Conservation (phyloP, 2,113 vertebrate genomes). For the Dasyurus viverrinus region DNA sequence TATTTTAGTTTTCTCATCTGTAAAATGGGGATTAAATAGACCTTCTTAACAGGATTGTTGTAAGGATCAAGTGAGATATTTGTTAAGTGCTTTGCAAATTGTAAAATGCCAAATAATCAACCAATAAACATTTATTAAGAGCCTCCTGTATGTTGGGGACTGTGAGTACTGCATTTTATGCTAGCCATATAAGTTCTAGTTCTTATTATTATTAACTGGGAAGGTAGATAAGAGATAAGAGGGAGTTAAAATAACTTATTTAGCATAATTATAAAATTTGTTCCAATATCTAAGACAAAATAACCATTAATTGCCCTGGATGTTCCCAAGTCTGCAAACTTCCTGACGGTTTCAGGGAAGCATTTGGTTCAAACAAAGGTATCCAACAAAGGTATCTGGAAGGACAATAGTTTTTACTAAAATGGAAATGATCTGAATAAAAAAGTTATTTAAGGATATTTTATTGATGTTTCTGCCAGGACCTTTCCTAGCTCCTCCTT, state of each 20-base stretch:
- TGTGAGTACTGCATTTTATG: neutral
- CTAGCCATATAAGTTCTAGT: too few relatives aligned
- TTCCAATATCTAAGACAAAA: neutral
- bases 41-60: neutral
- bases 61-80: neutral
- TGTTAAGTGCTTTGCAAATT: neutral
- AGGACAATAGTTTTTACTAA: constrained; percentile 59
- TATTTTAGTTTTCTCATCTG: neutral
- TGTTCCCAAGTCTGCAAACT: constrained; percentile 38
- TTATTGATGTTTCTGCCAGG: too few relatives aligned
- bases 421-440: constrained; percentile 63
- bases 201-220: neutral
- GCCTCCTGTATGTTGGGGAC: neutral
- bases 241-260: neutral
- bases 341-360: constrained; percentile 60
- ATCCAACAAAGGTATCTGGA: constrained; percentile 59
- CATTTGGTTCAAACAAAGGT: constrained; percentile 74
- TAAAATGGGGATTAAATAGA: neutral
- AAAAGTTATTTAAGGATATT: neutral
- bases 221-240: neutral
- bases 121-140: neutral
- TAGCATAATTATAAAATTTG: neutral
- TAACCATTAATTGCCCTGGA: constrained; percentile 38
- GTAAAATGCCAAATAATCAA: neutral
- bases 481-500: too few relatives aligned